Evolutionary conservation across 37 sponge, comb jelly and placozoan species (phyloP).

Genomic region (Hormiphora californensis): DNA sequence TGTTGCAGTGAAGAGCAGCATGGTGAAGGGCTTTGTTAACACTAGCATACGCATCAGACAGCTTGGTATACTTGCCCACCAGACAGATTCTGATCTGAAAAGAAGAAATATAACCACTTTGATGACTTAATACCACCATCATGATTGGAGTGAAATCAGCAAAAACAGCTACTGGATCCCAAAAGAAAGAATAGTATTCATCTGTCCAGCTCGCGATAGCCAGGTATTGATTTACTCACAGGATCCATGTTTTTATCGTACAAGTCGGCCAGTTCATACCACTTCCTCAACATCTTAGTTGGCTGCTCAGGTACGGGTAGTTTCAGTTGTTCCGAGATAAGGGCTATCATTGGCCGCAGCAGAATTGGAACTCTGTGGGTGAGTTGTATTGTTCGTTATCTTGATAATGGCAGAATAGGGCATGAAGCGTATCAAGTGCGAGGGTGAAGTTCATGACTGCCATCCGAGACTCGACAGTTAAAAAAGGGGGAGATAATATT

Average conservation of each 20-base stretch:
- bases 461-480: too few relatives aligned
- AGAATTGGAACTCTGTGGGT: constrained; percentile 44
- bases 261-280: constrained; percentile 39
- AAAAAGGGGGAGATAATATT: too few relatives aligned
- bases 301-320: constrained; percentile 30
- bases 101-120: neutral
- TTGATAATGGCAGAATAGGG: too few relatives aligned
- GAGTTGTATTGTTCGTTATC: too few relatives aligned
- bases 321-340: constrained; percentile 59
- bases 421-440: too few relatives aligned
- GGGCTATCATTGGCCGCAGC: neutral
- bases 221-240: too few relatives aligned
- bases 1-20: constrained; percentile 70
- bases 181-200: neutral
- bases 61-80: constrained; percentile 91
- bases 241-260: constrained; percentile 11
- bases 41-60: constrained; percentile 78
- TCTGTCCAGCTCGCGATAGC: neutral
- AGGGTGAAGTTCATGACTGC: too few relatives aligned
- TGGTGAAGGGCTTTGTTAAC: constrained; percentile 85
- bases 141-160: neutral
- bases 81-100: constrained; percentile 72
- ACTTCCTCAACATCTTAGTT: constrained; percentile 10
- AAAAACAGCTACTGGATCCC: neutral
- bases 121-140: neutral